Base-by-base conservation (phyloP, 2,888 invertebrate species). In the Thereva nobilitata region DNA sequence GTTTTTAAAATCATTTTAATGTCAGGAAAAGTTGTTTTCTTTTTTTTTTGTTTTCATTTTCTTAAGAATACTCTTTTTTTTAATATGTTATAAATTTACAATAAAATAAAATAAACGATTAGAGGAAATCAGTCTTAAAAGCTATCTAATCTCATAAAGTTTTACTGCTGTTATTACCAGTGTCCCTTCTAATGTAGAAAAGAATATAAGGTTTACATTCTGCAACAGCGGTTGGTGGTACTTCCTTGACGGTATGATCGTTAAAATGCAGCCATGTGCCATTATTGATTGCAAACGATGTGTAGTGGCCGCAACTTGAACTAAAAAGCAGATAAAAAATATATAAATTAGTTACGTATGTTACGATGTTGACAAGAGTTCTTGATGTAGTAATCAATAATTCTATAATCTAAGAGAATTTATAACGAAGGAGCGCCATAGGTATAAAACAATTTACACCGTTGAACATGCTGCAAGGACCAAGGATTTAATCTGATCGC, bases 231-330 rank as follows among this genome's bases (percentile, higher is more conserved):
- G 87, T 84, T 34, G 86, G 85, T n/a, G 70, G 64, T 34, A 75
- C 75, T 68, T 75, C 74, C 44, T 90, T 86, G n/a, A 93, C 92
- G 1, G 88, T 86, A 74, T 91, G 89, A 82, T 93, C 93, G 83
- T 93, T 92, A 84, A 92, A 93, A 80, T 92, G 91, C 82, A 89
- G 89, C 93, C 92, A 93, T 72, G 87, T 87, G 56, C 87, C 87
- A 73, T 89, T 89, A 83, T 90, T 89, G 72, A 87, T 86, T 54
- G 91, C 92, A 81, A 90, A 92, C 70, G 92, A 89, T 66, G 92
- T 92, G 83, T 93, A 93, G 80, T 93, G 92, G 42, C 93, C 93
- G 42, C 90, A 91, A 0, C 90, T 91, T 63, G 90, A 90, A 34
- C 92, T 91, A 82, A 34, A 82, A 67, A 63, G 70, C 65, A 49